phyloP scores from a whole-genome alignment of 2,797 vertebrate species.

The Anomalospiza imberbis region DNA sequence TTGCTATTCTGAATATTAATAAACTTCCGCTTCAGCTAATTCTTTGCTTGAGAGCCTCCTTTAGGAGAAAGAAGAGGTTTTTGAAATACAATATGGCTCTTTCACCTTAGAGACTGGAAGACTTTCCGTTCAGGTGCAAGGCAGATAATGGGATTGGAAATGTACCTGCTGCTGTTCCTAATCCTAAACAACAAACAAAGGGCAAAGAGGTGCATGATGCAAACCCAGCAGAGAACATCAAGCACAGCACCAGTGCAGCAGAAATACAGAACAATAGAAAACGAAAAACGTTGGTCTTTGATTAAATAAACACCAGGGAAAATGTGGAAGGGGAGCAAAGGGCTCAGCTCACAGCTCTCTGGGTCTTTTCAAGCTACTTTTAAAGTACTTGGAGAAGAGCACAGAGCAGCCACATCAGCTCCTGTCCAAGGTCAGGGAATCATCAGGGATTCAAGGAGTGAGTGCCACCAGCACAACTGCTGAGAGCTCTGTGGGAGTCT shows the following conservation, averaged over 20 bases:
- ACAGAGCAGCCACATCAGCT: not conserved
- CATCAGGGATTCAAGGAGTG: not conserved
- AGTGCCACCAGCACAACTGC: accelerated
- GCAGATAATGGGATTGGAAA: not conserved
- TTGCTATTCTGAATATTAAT: not conserved
- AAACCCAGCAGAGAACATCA: not conserved
- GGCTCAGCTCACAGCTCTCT: not conserved
- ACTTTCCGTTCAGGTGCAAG: not conserved
- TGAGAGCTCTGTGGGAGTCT: not conserved
- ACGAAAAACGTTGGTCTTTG: not conserved
- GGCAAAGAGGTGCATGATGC: not conserved
- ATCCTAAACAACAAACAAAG: not conserved
- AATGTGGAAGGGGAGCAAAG: not conserved
- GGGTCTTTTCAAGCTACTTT: not conserved
- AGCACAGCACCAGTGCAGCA: not conserved
- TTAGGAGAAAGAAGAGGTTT: not conserved
- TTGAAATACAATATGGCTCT: not conserved
- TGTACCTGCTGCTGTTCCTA: not conserved
- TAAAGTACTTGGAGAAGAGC: not conserved
- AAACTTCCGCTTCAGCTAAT: not conserved
- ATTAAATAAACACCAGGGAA: not conserved
- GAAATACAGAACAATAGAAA: not conserved
- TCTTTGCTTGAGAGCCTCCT: not conserved
- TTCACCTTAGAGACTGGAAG: not conserved
- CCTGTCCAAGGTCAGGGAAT: not conserved